Conservation (phyloP, 2,888 invertebrate genomes). For the Leptodirus hochenwartii region DNA sequence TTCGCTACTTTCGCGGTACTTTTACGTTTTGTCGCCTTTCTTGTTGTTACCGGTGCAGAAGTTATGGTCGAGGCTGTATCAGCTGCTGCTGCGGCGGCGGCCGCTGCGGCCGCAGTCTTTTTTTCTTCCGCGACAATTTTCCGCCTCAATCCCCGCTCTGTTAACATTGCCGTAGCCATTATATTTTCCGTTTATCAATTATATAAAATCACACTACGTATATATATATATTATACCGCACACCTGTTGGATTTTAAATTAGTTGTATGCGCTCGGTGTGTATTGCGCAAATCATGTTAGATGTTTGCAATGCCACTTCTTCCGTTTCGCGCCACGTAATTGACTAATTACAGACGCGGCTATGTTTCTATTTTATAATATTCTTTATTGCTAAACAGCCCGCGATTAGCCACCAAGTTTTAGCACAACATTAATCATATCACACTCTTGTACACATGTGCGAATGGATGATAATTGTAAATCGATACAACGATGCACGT, state of each 20-base stretch:
- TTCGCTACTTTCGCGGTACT: constrained; percentile 5
- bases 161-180: constrained; percentile 40
- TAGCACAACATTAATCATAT: too few relatives aligned
- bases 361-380: too few relatives aligned
- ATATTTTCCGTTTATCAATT: constrained; percentile 2
- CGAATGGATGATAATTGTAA: too few relatives aligned
- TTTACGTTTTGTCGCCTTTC: constrained; percentile 11
- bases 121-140: constrained; percentile 13
- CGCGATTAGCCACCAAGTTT: too few relatives aligned
- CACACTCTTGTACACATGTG: too few relatives aligned
- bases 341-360: too few relatives aligned
- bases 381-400: too few relatives aligned
- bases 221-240: constrained; percentile 4
- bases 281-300: constrained; percentile 3
- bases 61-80: neutral
- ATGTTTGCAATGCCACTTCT: too few relatives aligned
- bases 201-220: constrained; percentile 6
- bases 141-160: constrained; percentile 27
- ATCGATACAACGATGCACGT: too few relatives aligned
- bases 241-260: constrained; percentile 9
- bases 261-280: constrained; percentile 3
- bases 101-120: too few relatives aligned
- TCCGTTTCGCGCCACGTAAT: too few relatives aligned
- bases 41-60: constrained; percentile 5
- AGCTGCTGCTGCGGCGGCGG: neutral